Evolutionary conservation across 2,888 invertebrate species (phyloP), one percentile per base, ranked within the genome.

Genomic region (Tenodera sinensis): DNA sequence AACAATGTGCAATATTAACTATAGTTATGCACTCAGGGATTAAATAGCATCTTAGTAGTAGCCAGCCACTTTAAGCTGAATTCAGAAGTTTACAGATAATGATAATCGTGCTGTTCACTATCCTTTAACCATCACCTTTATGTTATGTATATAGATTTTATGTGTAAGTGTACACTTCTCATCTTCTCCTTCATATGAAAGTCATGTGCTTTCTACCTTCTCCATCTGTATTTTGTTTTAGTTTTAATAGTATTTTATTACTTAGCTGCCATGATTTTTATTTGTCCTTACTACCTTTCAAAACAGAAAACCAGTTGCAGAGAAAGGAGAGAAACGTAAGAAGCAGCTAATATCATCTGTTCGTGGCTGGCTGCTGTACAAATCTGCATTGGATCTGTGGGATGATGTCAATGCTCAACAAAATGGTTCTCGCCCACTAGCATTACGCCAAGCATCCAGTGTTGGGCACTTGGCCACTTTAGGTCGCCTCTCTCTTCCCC

Each of bases 401-500:
- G 93, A 93, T 28, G 93, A 93, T 88, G 91, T 92, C 0, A 92
- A 92, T 86, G 91, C 90, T 92, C 91, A 93, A 92, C 84, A 86
- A 25, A 83, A 90, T 15, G 30, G 87, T 9, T 30, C 54, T 2
- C 85, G 85, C n/a, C 88, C 89, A 15, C 28, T 85, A 9, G 90
- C 89, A 7, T 27, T 89, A 82, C 88, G 90, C 3, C 91, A 90
- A 87, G 90, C 91, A 1, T 91, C 92, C 0, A 92, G 92, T 84
- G 91, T 92, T 92, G 90, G 94, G 92, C 90, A 93, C 92, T 90
- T 92, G 92, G 89, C 93, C 92, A 92, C 95, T 94, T 91, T 93
- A 94, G 91, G 95, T 96, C 0, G 95, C 96, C n/a, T 83, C n/a
- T 9, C 71, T 0, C 83, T 89, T 27, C 30, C 90, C 88, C 88